Base-by-base conservation (phyloP, 1,140 invertebrate genomes). In the Ostrea edulis region DNA sequence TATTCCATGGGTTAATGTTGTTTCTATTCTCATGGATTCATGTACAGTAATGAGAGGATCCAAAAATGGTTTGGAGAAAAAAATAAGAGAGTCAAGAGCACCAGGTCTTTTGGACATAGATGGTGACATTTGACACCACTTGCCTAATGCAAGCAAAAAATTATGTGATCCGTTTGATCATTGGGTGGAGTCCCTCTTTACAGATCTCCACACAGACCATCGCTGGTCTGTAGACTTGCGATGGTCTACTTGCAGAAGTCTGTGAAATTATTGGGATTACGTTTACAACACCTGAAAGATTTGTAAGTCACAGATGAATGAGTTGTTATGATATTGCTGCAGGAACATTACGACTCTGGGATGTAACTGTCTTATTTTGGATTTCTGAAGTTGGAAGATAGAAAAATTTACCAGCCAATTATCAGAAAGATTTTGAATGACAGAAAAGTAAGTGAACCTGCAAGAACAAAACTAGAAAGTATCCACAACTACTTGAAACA, bases 41-140 rank as follows among this genome's bases (percentile, higher is more conserved):
- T 82, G 92, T 81, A 90, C 86, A 84, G 92, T 92, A 0, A 93
- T 93, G 93, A 22, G 92, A 35, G 92, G 93, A 2, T 71, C 35
- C n/a, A 92, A 92, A 84, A 44, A 29, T 85, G 93, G 93, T 1
- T 25, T 93, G 52, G 93, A 93, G 86, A 82, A 65, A n/a, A 87
- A 84, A 44, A 29, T 93, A n/a, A n/a, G 0, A 29, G 89, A 58
- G 25, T 84, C 53, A 81, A 90, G 86, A 55, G 89, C 90, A 20
- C 86, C 84, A 8, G 90, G 92, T 86, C 90, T 93, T 2, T 58
- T 93, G 4, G 91, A 93, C 81, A 90, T 93, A 71, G 92, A 92
- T 90, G 93, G 92, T 20, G 92, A n/a, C n/a, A n/a, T n/a, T n/a
- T n/a, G n/a, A n/a, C n/a, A n/a, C n/a, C n/a, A n/a, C n/a, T n/a